These are phyloP conservation scores for Altica lythri DNA, from an alignment of 2,888 invertebrate species.

Conservation along the genomic window DNA sequence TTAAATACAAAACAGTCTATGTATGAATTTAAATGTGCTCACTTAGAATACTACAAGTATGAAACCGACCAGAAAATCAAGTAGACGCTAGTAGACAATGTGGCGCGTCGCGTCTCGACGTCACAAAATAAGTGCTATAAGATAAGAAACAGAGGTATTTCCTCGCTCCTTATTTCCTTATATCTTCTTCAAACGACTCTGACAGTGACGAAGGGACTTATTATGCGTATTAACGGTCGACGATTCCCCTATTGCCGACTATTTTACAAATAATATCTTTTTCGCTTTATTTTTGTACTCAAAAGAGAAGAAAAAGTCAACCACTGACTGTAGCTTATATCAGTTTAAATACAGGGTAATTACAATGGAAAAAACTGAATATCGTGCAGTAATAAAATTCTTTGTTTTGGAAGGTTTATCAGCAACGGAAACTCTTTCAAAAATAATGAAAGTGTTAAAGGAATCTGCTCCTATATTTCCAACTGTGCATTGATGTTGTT, in stretches of 20 bases:
- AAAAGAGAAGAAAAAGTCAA: too few species aligned
- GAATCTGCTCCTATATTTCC: too few species aligned
- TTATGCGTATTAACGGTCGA: slow-evolving; percentile 53
- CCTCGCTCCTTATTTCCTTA: slow-evolving; percentile 45
- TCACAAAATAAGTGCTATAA: slow-evolving; percentile 42
- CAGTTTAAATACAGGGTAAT: too few species aligned
- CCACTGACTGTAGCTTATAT: too few species aligned
- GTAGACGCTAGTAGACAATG: slow-evolving; percentile 34
- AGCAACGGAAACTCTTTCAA: too few species aligned
- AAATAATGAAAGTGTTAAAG: too few species aligned
- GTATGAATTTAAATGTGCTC: slow-evolving; percentile 50
- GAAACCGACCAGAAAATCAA: slow-evolving; percentile 54
- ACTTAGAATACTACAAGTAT: slow-evolving; percentile 41
- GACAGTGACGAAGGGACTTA: slow-evolving; percentile 54
- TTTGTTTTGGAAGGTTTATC: too few species aligned
- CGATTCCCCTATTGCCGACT: slow-evolving; percentile 34
- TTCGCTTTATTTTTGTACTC: too few species aligned
- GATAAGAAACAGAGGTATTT: slow-evolving; percentile 38
- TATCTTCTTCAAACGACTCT: slow-evolving; percentile 45
- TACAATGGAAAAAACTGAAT: too few species aligned
- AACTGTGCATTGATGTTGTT: too few species aligned
- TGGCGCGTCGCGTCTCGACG: slow-evolving; percentile 35
- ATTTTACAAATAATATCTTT: slow-evolving; percentile 13
- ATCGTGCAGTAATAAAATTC: too few species aligned
- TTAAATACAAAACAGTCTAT: slow-evolving; percentile 32